These are phyloP conservation scores for Clarias platycephalus DNA, from an alignment of 2,797 vertebrate species.

Conservation along the genomic window DNA sequence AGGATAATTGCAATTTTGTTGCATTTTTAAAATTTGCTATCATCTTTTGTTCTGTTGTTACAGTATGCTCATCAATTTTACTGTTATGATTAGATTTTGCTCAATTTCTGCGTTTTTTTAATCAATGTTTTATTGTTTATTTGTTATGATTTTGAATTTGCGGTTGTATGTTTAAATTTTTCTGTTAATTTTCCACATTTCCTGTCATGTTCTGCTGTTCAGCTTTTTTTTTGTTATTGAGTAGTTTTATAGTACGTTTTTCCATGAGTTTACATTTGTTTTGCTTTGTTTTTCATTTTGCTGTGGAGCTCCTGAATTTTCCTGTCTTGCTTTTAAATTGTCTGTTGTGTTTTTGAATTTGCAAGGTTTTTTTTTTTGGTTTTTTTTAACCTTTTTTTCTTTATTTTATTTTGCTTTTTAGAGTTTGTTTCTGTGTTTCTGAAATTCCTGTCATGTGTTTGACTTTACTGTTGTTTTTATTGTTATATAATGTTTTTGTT, in stretches of 20 bases:
- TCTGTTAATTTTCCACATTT: neutral
- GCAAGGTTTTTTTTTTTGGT: neutral
- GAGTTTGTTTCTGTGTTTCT: neutral
- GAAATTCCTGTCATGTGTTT: no score
- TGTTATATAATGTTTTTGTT: no score
- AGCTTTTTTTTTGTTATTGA: no score
- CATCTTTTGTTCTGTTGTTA: no score
- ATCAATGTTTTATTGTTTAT: neutral
- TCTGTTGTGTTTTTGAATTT: neutral
- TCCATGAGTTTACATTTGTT: neutral
- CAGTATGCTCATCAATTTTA: no score
- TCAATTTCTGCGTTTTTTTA: no score
- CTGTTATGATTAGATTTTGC: no score
- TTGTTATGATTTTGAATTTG: neutral
- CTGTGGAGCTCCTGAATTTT: neutral
- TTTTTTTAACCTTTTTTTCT: neutral
- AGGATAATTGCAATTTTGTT: no score
- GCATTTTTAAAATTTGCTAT: neutral
- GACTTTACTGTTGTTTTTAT: neutral
- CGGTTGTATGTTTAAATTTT: neutral
- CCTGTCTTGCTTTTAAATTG: neutral
- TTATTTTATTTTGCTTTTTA: neutral
- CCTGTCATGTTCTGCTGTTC: neutral
- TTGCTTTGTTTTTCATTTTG: neutral
- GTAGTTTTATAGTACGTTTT: no score